phyloP scores from a whole-genome alignment of 2,113 vertebrate species.

The Apus apus region DNA sequence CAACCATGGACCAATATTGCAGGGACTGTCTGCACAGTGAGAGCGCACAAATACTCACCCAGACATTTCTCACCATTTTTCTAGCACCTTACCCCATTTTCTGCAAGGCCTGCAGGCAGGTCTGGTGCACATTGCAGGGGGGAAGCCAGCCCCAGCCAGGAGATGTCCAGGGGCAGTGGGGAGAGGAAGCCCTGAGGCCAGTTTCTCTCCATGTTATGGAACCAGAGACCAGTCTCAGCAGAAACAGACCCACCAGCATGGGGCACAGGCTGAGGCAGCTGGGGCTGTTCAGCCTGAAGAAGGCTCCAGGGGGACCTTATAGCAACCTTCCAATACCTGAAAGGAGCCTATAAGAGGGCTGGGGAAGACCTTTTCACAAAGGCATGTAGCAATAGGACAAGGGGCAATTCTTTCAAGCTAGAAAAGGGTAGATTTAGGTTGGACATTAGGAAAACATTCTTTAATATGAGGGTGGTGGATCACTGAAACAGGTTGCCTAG shows the following conservation, averaged over 20 bases:
- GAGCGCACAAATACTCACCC: neutral
- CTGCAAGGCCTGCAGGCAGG: neutral
- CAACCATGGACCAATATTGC: neutral
- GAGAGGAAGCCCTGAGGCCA: neutral
- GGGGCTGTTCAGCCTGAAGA: too few relatives aligned
- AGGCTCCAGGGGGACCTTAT: too few relatives aligned
- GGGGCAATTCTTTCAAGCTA: too few relatives aligned
- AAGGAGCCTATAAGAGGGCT: too few relatives aligned
- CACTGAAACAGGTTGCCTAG: too few relatives aligned
- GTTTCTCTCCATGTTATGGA: neutral
- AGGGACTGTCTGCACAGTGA: neutral
- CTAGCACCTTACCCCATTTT: neutral
- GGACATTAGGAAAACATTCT: too few relatives aligned
- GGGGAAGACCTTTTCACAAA: too few relatives aligned
- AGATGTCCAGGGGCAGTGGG: fast-evolving
- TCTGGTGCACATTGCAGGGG: fast-evolving
- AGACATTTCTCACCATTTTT: neutral
- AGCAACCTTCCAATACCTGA: too few relatives aligned
- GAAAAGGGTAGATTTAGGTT: too few relatives aligned
- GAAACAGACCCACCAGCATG: fast-evolving
- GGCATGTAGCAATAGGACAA: too few relatives aligned
- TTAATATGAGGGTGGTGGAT: too few relatives aligned
- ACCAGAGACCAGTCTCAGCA: neutral
- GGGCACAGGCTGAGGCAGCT: too few relatives aligned
- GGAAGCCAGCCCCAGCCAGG: neutral